phyloP scores from a whole-genome alignment of 2,888 invertebrate species.

The Conops quadrifasciatus region DNA sequence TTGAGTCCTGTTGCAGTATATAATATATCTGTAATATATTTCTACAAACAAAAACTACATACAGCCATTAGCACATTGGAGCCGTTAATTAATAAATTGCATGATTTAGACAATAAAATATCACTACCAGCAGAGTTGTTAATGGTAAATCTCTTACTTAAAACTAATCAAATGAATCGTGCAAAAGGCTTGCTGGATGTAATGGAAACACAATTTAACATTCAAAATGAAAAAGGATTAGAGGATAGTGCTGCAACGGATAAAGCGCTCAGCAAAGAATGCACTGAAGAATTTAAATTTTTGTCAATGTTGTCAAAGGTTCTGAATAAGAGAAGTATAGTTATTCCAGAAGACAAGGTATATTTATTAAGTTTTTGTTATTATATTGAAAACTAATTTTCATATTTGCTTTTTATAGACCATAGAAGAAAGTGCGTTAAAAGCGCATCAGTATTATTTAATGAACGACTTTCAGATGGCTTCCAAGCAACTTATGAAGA shows the following conservation, averaged over 20 bases:
- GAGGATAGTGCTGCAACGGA: conserved; percentile 38
- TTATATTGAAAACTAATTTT: not conserved
- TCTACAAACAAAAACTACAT: conserved; percentile 60
- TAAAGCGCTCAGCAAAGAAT: conserved; percentile 46
- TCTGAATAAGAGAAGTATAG: conserved; percentile 57
- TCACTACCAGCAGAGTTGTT: conserved; percentile 58
- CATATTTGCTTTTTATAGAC: conserved; percentile 18
- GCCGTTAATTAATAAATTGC: conserved; percentile 54
- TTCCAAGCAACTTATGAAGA: conserved; percentile 62
- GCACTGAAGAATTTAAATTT: conserved; percentile 55
- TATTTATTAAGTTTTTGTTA: conserved; percentile 14
- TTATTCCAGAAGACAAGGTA: conserved; percentile 61
- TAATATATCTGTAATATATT: conserved; percentile 62
- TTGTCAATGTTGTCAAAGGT: conserved; percentile 58
- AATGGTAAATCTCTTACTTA: conserved; percentile 58
- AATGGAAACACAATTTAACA: conserved; percentile 55
- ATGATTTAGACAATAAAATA: conserved; percentile 57
- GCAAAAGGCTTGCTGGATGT: conserved; percentile 60
- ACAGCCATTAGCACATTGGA: conserved; percentile 58
- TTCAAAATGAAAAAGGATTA: conserved; percentile 42
- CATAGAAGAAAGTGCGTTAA: conserved; percentile 51
- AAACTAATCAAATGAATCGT: conserved; percentile 61
- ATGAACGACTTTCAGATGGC: conserved; percentile 66
- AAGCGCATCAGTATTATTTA: conserved; percentile 64
- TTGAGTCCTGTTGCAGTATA: conserved; percentile 52